Evolutionary conservation across 2,113 vertebrate genomes (phyloP).

Genomic region (Semnopithecus entellus): DNA sequence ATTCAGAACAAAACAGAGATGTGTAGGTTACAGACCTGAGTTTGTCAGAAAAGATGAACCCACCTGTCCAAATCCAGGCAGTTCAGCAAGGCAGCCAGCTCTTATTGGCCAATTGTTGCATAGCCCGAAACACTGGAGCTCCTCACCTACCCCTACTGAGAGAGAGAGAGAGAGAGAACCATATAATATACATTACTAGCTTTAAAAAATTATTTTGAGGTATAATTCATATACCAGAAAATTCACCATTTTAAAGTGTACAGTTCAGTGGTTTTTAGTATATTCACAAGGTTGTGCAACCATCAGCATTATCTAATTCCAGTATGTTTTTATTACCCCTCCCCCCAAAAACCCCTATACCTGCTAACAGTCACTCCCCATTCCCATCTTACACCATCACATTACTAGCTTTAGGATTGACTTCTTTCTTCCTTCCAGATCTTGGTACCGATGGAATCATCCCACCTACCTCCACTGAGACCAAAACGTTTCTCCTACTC

Average conservation of each 20-base stretch:
- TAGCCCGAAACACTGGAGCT: neutral
- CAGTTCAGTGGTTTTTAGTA: neutral
- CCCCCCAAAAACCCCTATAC: neutral
- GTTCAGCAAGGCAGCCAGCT: neutral
- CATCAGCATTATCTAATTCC: neutral
- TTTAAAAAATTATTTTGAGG: neutral
- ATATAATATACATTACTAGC: neutral
- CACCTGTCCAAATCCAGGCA: neutral
- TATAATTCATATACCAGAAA: neutral
- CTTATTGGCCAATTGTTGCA: neutral
- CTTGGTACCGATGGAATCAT: conserved; percentile 89
- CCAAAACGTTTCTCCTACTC: neutral
- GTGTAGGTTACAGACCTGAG: neutral
- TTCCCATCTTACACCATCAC: neutral
- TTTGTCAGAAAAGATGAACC: neutral
- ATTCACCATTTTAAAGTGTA: neutral
- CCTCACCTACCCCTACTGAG: neutral
- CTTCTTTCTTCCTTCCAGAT: conserved; percentile 76
- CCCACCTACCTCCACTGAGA: conserved; percentile 88
- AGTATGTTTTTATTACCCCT: neutral
- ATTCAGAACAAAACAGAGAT: neutral
- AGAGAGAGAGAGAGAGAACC: neutral
- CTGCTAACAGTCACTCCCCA: neutral
- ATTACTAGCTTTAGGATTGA: neutral
- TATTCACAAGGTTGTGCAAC: neutral